Conservation (phyloP, 2,113 vertebrate species). For the Sitta europaea region DNA sequence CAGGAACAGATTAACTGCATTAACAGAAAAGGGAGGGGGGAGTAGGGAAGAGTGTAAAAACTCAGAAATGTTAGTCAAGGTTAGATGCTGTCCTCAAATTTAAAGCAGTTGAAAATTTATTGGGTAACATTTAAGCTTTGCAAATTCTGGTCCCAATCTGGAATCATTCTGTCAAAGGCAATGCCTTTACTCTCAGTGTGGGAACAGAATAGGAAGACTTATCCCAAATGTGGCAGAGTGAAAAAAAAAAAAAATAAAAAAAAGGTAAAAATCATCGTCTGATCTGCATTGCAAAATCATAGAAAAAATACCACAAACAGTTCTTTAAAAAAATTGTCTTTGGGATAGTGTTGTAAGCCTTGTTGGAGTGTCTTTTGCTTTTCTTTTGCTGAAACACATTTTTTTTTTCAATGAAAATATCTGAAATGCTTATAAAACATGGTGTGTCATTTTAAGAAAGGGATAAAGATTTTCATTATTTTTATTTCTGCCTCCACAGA, state of each 20-base stretch:
- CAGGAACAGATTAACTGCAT: background rate
- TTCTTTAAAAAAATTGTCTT: fast-evolving
- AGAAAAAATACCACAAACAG: background rate
- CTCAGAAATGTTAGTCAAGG: background rate
- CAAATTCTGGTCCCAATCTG: background rate
- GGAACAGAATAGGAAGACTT: background rate
- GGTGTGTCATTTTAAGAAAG: background rate
- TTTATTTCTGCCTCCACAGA: background rate
- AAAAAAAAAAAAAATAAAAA: background rate
- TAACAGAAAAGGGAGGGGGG: background rate
- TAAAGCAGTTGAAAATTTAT: background rate
- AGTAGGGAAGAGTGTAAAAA: background rate
- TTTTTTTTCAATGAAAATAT: slow-evolving; percentile 9
- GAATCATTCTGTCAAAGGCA: background rate
- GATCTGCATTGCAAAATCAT: background rate
- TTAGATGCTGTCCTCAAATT: background rate
- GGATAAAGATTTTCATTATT: background rate
- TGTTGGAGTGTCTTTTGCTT: background rate
- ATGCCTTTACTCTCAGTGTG: background rate
- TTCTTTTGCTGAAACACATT: background rate
- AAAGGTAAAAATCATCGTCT: no score
- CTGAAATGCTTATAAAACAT: background rate
- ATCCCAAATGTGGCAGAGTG: background rate
- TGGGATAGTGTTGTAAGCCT: background rate
- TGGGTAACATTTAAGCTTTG: background rate